A percentile compares a stretch with the other conserved stretches of the same genome.
Evolutionary conservation across 2,888 invertebrate genomes (phyloP).

Genomic region (Drosophila borborema): DNA sequence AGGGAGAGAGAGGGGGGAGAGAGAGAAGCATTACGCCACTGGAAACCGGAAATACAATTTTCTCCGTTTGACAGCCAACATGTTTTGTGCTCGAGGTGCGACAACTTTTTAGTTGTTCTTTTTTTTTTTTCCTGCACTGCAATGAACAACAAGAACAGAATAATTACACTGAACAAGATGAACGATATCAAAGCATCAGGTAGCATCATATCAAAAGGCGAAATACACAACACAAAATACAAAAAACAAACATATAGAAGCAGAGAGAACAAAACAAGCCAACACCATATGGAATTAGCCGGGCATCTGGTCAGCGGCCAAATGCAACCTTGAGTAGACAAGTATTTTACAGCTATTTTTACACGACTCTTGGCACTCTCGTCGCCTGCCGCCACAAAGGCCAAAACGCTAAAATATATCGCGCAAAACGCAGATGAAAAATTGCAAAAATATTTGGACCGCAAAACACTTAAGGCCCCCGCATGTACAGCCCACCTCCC

Average conservation of each 20-base stretch:
- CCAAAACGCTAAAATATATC: slow-evolving; percentile 50
- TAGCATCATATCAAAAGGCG: slow-evolving; percentile 20
- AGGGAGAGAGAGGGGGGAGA: neutral
- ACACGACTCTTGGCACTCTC: slow-evolving; percentile 50
- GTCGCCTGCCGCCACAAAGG: slow-evolving; percentile 27
- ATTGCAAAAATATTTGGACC: slow-evolving; percentile 64
- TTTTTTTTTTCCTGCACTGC: neutral
- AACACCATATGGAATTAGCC: slow-evolving; percentile 48
- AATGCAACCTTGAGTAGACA: slow-evolving; percentile 49
- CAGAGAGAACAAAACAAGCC: neutral
- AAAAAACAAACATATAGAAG: neutral
- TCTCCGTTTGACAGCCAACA: slow-evolving; percentile 10
- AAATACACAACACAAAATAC: neutral
- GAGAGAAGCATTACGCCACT: slow-evolving; percentile 14
- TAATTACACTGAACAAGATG: slow-evolving; percentile 12
- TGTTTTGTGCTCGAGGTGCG: slow-evolving; percentile 11
- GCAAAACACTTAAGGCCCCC: slow-evolving; percentile 56
- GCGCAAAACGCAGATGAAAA: slow-evolving; percentile 59
- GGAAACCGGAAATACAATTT: slow-evolving; percentile 26
- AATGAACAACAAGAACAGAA: slow-evolving; percentile 7
- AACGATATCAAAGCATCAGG: slow-evolving; percentile 40
- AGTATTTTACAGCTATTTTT: slow-evolving; percentile 73
- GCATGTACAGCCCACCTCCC: too few species aligned
- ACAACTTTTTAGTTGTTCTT: slow-evolving; percentile 13
- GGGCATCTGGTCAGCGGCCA: slow-evolving; percentile 28